These are phyloP conservation scores for Polymixis lichenea DNA, from an alignment of 2,888 invertebrate species.

Conservation along the genomic window DNA sequence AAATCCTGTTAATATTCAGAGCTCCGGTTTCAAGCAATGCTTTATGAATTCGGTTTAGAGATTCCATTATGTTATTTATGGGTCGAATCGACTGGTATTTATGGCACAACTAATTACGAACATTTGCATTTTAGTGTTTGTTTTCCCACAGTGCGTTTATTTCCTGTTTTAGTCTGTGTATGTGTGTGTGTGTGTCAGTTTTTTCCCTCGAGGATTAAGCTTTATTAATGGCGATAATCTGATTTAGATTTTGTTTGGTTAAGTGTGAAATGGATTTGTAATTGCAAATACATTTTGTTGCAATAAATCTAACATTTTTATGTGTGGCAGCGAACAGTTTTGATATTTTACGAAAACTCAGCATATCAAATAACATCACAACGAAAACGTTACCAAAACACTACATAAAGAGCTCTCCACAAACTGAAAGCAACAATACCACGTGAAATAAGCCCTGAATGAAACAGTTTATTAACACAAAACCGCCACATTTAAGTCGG, in stretches of 20 bases:
- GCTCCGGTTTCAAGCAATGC: conserved; percentile 74
- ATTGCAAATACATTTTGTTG: conserved; percentile 14
- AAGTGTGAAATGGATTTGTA: conserved; percentile 31
- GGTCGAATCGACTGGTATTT: conserved; percentile 77
- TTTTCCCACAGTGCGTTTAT: conserved; percentile 71
- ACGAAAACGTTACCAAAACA: conserved; percentile 15
- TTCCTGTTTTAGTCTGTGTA: conserved; percentile 51
- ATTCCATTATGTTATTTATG: conserved; percentile 81
- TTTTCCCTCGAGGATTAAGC: conserved; percentile 52
- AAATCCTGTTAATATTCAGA: conserved; percentile 72
- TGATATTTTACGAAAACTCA: not conserved
- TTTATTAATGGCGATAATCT: conserved; percentile 42
- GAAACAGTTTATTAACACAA: conserved; percentile 71
- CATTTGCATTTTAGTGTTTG: conserved; percentile 81
- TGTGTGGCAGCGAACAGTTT: not conserved
- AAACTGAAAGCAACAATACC: conserved; percentile 60
- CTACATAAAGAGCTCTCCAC: conserved; percentile 46
- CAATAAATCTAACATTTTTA: conserved; percentile 16
- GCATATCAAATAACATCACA: conserved; percentile 10
- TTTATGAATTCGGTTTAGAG: conserved; percentile 76
- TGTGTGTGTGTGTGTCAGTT: conserved; percentile 18
- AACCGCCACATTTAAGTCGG: conserved; percentile 78
- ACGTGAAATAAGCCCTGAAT: conserved; percentile 66
- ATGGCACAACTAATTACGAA: conserved; percentile 79
- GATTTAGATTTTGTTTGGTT: conserved; percentile 47